Conservation (phyloP, 2,797 vertebrate genomes). For the Amphiprion clarkii region DNA sequence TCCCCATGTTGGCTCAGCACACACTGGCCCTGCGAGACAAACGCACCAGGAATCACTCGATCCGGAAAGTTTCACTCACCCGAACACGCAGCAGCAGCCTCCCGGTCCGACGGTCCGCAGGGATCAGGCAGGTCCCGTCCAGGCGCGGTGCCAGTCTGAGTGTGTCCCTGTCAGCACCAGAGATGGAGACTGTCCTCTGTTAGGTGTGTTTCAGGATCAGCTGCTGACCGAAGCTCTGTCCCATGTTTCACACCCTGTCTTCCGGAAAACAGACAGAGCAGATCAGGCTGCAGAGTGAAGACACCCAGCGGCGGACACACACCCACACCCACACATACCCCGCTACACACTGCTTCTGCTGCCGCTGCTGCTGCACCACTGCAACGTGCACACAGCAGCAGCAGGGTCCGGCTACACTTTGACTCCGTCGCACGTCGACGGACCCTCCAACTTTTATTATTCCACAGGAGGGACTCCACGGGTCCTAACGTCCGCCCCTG, state of each 20-base stretch:
- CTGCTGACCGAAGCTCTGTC: slow-evolving; percentile 62
- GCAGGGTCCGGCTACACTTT: background rate
- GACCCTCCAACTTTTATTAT: slow-evolving; percentile 75
- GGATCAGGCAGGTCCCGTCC: too few relatives aligned
- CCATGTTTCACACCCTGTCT: slow-evolving; percentile 75
- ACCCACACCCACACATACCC: background rate
- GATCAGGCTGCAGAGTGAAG: slow-evolving; percentile 19
- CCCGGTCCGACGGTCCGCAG: too few relatives aligned
- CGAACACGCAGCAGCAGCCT: background rate
- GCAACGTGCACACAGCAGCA: slow-evolving; percentile 27
- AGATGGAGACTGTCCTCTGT: background rate
- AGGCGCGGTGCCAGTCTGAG: too few relatives aligned
- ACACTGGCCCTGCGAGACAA: background rate
- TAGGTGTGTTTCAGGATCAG: slow-evolving; percentile 38
- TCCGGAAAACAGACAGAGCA: slow-evolving; percentile 64
- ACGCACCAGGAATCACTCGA: background rate
- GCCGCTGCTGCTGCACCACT: slow-evolving; percentile 44
- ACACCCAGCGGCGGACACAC: slow-evolving; percentile 47
- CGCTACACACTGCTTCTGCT: background rate
- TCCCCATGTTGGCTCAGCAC: background rate
- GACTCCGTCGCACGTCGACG: slow-evolving; percentile 34
- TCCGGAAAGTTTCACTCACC: slow-evolving; percentile 77
- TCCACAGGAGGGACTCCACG: slow-evolving; percentile 35
- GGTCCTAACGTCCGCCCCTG: slow-evolving; percentile 77
- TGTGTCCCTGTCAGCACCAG: too few relatives aligned